Evolutionary conservation across 2,888 invertebrate genomes (phyloP).

Genomic region (Brachypalpus laphriformis): DNA sequence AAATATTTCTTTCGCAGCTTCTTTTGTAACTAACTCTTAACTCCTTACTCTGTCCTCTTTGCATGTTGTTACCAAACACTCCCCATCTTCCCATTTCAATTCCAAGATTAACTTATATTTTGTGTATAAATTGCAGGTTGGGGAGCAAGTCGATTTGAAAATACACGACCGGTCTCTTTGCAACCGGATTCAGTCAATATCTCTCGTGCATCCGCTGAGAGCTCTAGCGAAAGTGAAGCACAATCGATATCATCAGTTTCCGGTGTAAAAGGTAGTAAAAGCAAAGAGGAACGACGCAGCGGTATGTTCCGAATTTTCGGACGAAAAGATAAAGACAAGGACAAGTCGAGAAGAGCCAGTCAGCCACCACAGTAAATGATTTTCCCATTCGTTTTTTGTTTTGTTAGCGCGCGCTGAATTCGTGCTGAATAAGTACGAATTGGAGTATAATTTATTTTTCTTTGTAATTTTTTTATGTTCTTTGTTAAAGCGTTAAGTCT

Average conservation of each 20-base stretch:
- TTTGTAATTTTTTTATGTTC: constrained; percentile 59
- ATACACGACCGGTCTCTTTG: constrained; percentile 81
- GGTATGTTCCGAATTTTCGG: constrained; percentile 82
- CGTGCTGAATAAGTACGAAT: constrained; percentile 34
- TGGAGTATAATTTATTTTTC: constrained; percentile 59
- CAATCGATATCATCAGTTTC: constrained; percentile 82
- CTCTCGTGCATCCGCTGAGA: constrained; percentile 81
- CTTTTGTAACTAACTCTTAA: constrained; percentile 28
- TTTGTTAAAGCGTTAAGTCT: constrained; percentile 65
- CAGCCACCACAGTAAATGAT: constrained; percentile 78
- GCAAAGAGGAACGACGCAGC: constrained; percentile 81
- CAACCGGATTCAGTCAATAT: constrained; percentile 80
- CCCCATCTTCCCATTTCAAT: too few relatives aligned
- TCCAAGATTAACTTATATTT: background rate
- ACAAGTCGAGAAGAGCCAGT: constrained; percentile 80
- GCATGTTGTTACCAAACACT: too few relatives aligned
- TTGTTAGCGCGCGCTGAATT: constrained; percentile 31
- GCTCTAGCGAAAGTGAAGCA: constrained; percentile 83
- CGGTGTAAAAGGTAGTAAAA: constrained; percentile 80
- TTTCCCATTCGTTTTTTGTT: background rate
- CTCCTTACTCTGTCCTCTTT: constrained; percentile 10
- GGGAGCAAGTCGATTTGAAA: constrained; percentile 81
- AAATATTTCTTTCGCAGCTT: constrained; percentile 26
- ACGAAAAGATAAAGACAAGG: constrained; percentile 81
- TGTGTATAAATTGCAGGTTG: constrained; percentile 78